phyloP scores from a whole-genome alignment of 1,140 invertebrate genomes.

The Lanistes nyassanus region DNA sequence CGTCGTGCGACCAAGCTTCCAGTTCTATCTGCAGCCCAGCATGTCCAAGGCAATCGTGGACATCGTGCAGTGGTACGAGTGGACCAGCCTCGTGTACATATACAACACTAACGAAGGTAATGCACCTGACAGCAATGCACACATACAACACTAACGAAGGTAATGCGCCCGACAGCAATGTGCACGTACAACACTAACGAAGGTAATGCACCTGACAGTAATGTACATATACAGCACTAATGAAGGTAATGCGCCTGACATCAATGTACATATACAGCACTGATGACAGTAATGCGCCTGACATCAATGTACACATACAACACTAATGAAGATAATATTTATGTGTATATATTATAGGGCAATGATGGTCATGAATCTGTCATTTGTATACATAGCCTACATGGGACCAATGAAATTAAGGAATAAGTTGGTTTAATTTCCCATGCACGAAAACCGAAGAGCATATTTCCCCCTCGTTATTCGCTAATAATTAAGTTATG shows the following conservation, averaged over 20 bases:
- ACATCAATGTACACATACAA: too few species aligned
- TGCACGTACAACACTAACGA: slow-evolving; percentile 39
- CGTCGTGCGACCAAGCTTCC: slow-evolving; percentile 6
- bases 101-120: slow-evolving; percentile 41
- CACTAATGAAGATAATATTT: too few species aligned
- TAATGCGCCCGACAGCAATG: slow-evolving; percentile 22
- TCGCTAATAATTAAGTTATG: too few species aligned
- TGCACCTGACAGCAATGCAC: slow-evolving; percentile 21
- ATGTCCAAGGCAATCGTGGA: slow-evolving; percentile 33
- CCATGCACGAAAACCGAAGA: too few species aligned
- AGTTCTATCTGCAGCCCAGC: slow-evolving; percentile 29
- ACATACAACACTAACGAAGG: slow-evolving; percentile 39
- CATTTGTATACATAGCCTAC: too few species aligned
- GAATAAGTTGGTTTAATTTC: too few species aligned
- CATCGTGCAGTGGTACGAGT: slow-evolving; percentile 30
- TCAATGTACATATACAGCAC: too few species aligned
- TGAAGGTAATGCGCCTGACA: slow-evolving; percentile 36
- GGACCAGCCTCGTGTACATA: slow-evolving; percentile 37
- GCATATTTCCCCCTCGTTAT: too few species aligned
- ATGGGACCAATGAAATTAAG: too few species aligned
- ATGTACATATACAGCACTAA: slow-evolving; percentile 37
- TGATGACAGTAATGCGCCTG: too few species aligned
- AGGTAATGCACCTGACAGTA: slow-evolving; percentile 31
- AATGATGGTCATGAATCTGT: too few species aligned
- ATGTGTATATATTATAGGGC: too few species aligned